Base-by-base conservation (phyloP, 2,113 vertebrate genomes). In the Uria lomvia region DNA sequence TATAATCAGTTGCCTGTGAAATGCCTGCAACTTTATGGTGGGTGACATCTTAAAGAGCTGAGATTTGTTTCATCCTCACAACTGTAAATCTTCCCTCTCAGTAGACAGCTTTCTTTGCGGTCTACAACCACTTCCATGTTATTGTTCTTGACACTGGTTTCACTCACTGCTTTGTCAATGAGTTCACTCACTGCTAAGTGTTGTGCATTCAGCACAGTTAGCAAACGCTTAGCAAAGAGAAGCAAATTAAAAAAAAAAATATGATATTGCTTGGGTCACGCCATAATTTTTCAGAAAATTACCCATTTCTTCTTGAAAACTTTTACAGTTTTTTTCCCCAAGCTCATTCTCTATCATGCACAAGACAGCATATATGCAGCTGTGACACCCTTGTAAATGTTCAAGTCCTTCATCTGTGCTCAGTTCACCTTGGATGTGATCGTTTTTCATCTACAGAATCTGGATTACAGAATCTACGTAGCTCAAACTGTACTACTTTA, bases 261-360 rank as follows among this genome's bases (percentile, higher is more conserved):
- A 47, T 0, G 5, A 11, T 34, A 29, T 18, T 49, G 8, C 9
- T 67, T 55, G 5, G 38, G 18, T 55, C 23, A 66, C 0, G 1
- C 18, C 8, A 32, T 7, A 63, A 63, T 47, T 53, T 88, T 59
- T 63, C 38, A 72, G 52, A 55, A 66, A 79, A 53, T 42, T 49
- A 30, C 8, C 8, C 10, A 20, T 76, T 79, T 56, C 27, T 24
- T 70, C 30, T 42, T 49, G 29, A 52, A 82, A 90, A 68, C 2
- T 52, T 53, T 6, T n/a, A 22, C 7, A 50, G 5, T 24, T 86
- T 82, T 71, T 82, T 71, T 21, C 9, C 26, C 5, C 11, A 79
- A 71, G 26, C 9, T 53, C 19, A 7, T 77, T 76, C 18, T 62
- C 36, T 32, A 1, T 32, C 14, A 18, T 66, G 52, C 15, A 55